Conservation (phyloP, 1,140 invertebrate genomes). For the Aphelinus certus region DNA sequence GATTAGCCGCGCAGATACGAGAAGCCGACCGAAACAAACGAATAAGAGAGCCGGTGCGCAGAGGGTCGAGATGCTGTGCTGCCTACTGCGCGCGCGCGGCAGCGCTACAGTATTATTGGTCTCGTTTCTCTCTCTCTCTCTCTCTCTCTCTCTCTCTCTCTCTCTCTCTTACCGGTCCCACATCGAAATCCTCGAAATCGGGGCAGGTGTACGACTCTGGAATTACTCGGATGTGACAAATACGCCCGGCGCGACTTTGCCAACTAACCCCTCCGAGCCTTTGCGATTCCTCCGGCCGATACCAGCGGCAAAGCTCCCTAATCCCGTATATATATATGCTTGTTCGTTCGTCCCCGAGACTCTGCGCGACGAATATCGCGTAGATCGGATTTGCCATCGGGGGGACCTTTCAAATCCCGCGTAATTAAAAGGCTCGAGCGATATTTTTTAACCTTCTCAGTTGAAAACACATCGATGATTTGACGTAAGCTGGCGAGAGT, state of each 20-base stretch:
- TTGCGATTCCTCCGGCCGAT: constrained; percentile 30
- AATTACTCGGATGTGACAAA: constrained; percentile 65
- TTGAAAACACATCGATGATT: too few species aligned
- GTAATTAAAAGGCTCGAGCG: too few species aligned
- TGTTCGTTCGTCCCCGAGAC: too few species aligned
- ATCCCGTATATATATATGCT: too few species aligned
- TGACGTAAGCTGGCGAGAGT: too few species aligned
- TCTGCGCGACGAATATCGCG: too few species aligned
- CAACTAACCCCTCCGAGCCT: constrained; percentile 7
- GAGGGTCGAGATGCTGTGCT: too few species aligned
- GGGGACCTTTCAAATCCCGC: too few species aligned
- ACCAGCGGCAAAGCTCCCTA: background rate
- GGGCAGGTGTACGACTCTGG: constrained; percentile 56
- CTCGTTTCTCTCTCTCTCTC: constrained; percentile 19
- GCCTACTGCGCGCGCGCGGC: too few species aligned
- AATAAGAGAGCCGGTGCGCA: constrained; percentile 49
- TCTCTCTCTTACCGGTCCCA: background rate
- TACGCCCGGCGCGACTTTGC: constrained; percentile 56
- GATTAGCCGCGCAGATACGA: constrained; percentile 59
- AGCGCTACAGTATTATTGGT: constrained; percentile 39
- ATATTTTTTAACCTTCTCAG: too few species aligned
- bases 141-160: constrained; percentile 8
- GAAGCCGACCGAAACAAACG: constrained; percentile 54
- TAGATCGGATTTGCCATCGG: too few species aligned
- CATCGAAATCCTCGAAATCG: constrained; percentile 10